Evolutionary conservation across 23 tunicate species (phyloP), one percentile per base, ranked within the genome.

Genomic region (Botrylloides violaceus): DNA sequence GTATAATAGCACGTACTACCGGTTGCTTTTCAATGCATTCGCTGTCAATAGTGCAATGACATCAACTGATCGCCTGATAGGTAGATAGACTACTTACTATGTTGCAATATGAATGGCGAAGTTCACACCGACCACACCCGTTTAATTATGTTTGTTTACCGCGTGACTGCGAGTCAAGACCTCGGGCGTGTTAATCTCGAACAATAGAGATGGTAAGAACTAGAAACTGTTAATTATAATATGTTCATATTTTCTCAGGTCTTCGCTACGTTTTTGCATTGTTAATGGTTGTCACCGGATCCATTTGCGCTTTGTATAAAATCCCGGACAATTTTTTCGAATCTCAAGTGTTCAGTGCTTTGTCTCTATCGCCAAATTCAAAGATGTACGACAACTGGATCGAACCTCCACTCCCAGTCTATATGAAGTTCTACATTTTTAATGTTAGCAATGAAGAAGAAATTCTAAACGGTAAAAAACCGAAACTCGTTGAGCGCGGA

Each of bases 401-500:
- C 71, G 66, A 81, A 36, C 90, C 90, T 2, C 77, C 81, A 25
- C 90, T 85, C 15, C 97, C 97, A 6, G 78, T 90, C 9, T 90
- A 83, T 38, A 90, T 90, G 97, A 80, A 90, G 73, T 90, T 80
- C 61, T 90, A 82, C 78, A 20, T 90, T 9, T 90, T 81, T 33
- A 79, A 90, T 55, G 85, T 90, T 12, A 83, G 73, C n/a, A 90
- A 90, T 36, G 77, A 84, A 3, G 75, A 74, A 5, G 64, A 83
- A 6, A 66, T 83, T 26, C 28, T 59, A 4, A 61, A 79, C 5
- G 97, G 97, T 3, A 85, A 30, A 47, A 90, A 90, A 59, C 97
- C 97, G 18, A 60, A 3, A 2, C 75, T 90, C n/a, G 29, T 64
- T 47, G 81, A 90, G 59, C 30, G 73, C 4, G 97, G 97, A 3